These are phyloP conservation scores for Silvanus unidentatus DNA, from an alignment of 2,888 invertebrate species.

Conservation along the genomic window DNA sequence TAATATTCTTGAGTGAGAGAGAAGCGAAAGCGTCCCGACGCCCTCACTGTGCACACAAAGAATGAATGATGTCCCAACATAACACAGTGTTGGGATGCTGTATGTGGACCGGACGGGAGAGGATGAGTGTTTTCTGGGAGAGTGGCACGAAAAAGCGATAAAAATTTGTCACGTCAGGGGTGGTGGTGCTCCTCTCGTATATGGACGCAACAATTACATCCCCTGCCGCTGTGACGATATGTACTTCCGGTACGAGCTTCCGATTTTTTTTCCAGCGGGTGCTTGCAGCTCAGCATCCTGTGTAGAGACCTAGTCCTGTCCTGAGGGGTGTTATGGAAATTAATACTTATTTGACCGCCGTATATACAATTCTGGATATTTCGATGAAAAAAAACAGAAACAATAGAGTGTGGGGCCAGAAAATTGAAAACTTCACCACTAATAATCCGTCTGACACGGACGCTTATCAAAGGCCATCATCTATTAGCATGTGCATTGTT, in stretches of 20 bases:
- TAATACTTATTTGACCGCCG: no score
- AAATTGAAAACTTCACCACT: constrained; percentile 20
- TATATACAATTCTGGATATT: no score
- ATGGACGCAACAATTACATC: constrained; percentile 41
- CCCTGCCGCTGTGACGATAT: constrained; percentile 42
- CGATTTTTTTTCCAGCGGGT: constrained; percentile 24
- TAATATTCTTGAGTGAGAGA: constrained; percentile 31
- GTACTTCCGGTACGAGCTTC: constrained; percentile 38
- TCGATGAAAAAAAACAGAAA: no score
- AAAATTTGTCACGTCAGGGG: constrained; percentile 44
- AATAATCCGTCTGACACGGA: constrained; percentile 31
- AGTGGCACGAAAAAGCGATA: constrained; percentile 38
- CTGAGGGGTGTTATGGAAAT: no score
- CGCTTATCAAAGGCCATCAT: constrained; percentile 26
- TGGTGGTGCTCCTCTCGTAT: constrained; percentile 27
- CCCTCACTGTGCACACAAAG: no score
- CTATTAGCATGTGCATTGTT: constrained; percentile 28
- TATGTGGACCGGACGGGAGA: neutral
- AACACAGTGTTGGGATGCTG: constrained; percentile 1
- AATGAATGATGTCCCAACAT: no score
- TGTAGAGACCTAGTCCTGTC: neutral
- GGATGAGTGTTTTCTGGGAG: constrained; percentile 27
- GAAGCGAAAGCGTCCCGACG: constrained; percentile 9
- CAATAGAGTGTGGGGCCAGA: neutral
- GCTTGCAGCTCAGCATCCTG: no score